Evolutionary conservation across 92 coral and sea anemone genomes (phyloP).

Genomic region (Porites rus): DNA sequence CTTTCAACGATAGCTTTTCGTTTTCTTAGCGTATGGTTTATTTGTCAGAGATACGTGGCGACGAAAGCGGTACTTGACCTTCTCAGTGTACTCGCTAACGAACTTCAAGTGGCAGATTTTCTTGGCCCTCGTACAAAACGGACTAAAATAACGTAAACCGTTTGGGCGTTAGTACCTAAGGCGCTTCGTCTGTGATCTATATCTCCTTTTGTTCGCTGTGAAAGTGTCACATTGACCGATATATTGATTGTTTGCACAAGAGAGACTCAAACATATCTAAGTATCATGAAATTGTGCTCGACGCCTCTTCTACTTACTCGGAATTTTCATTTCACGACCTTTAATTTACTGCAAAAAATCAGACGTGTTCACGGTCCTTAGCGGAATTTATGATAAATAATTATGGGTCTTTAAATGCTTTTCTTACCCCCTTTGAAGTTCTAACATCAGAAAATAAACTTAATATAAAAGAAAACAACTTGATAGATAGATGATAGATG

Average conservation of each 20-base stretch:
- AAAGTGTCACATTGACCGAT: conserved; percentile 32
- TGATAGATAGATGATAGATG: not conserved
- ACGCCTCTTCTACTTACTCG: not conserved
- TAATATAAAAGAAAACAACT: not conserved
- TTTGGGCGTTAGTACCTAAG: not conserved
- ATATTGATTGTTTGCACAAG: conserved; percentile 40
- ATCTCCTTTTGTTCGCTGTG: conserved; percentile 18
- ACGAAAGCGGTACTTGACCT: conserved; percentile 8
- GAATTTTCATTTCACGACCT: not conserved
- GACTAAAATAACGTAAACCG: not conserved
- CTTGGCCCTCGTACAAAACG: not conserved
- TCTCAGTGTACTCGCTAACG: not conserved
- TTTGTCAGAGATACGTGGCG: conserved; percentile 15
- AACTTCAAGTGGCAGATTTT: not conserved
- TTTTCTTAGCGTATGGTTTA: conserved; percentile 68
- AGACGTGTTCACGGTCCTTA: not conserved
- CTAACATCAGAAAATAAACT: not conserved
- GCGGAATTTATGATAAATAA: not conserved
- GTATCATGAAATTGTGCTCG: not conserved
- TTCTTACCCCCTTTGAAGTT: conserved; percentile 9
- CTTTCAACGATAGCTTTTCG: conserved; percentile 68
- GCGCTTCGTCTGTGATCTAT: conserved; percentile 43
- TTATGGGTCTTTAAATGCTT: not conserved
- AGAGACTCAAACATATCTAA: not conserved
- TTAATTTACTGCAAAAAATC: not conserved